These are phyloP conservation scores for Pantherophis alleghaniensis DNA, from an alignment of 2,797 vertebrate species.

Conservation along the genomic window DNA sequence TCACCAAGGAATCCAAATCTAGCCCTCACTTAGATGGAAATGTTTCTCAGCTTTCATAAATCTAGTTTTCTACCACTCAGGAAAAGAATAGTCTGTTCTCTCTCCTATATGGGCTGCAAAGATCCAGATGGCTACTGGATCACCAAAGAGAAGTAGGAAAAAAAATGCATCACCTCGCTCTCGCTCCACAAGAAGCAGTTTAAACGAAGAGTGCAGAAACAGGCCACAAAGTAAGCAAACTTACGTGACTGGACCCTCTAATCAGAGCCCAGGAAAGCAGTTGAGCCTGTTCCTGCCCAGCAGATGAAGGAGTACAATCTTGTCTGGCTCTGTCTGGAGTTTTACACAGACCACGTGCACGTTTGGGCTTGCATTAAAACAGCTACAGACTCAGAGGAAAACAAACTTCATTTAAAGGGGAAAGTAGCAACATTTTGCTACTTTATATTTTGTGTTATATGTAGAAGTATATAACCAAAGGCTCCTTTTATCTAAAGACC, in stretches of 20 bases:
- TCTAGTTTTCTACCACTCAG: not conserved
- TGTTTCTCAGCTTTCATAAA: constrained; percentile 5
- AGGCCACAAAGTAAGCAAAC: not conserved
- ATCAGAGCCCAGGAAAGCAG: constrained; percentile 11
- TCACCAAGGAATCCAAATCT: not conserved
- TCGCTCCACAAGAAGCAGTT: not conserved
- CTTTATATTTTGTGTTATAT: not conserved
- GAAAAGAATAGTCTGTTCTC: not conserved
- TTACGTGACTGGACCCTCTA: not conserved
- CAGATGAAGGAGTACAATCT: not conserved
- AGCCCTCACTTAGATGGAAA: not conserved
- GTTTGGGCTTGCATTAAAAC: constrained; percentile 18
- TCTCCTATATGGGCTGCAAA: not conserved
- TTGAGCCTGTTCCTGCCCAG: constrained; percentile 11
- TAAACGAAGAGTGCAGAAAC: not conserved
- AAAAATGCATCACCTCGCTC: not conserved
- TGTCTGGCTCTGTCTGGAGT: constrained; percentile 16
- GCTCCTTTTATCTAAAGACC: not conserved
- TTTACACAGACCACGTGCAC: constrained; percentile 18
- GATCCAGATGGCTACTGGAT: not conserved
- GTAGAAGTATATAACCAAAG: not conserved
- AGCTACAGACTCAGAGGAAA: constrained; percentile 23
- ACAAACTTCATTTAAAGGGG: constrained; percentile 31
- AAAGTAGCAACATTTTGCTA: constrained; percentile 7
- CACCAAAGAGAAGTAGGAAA: not conserved